Base-by-base conservation (phyloP, 1,140 invertebrate genomes). In the Zophobas atratus region DNA sequence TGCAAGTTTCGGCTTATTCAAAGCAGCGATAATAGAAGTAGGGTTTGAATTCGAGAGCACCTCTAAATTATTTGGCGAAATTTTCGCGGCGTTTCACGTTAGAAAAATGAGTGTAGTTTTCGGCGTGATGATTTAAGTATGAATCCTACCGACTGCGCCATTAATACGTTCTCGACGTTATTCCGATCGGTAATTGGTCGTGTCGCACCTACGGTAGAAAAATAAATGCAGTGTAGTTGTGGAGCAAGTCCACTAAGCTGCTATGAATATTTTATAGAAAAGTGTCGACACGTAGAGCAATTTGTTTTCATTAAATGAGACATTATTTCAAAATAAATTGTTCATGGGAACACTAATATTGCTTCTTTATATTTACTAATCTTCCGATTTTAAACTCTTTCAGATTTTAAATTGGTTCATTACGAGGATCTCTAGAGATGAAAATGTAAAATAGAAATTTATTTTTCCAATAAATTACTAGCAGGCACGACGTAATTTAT, bases 261-360 rank as follows among this genome's bases (percentile, higher is more conserved):
- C 60, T 67, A 67, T 67, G 60, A 67, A 67, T 67, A 67, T 43
- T 67, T 67, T 67, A 67, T 8, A 67, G 60, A 43, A 67, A 67
- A 41, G n/a, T 67, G 60, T 67, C 60, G 39, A 67, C 60, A 67
- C 60, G 60, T 67, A 67, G 20, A 36, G 60, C 60, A 67, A 41
- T 67, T 67, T 67, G 39, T 67, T 67, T 67, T 67, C 60, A 67
- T 67, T 67, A 67, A 67, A 67, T 32, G n/a, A 41, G 60, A 67
- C 60, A 67, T 67, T 67, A 67, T 67, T 67, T 67, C 39, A 67
- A 67, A 67, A 67, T 67, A 67, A 67, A 67, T 43, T 67, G 60
- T 67, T 67, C 60, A 67, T 43, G 39, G 60, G 20, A 67, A 43
- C 39, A 67, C 60, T 67, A 67, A 67, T 43, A 67, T 67, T 67